These are phyloP conservation scores for Chloebia gouldiae DNA, from an alignment of 2,113 vertebrate species.

Conservation along the genomic window DNA sequence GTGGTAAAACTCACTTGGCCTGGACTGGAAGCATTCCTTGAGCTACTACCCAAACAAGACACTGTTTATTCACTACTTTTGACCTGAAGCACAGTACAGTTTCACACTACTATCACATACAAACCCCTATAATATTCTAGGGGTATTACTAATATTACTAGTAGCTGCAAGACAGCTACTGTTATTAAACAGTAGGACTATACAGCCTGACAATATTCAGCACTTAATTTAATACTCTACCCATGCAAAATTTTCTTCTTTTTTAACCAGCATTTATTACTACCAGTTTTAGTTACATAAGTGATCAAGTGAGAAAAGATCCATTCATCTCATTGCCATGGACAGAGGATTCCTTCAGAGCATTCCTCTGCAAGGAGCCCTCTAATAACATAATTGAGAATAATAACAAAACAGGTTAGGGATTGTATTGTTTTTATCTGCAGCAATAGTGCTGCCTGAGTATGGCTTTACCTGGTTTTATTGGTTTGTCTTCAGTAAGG, in stretches of 20 bases:
- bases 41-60: neutral
- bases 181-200: neutral
- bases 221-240: neutral
- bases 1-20: neutral
- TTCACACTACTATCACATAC: neutral
- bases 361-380: neutral
- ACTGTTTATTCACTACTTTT: neutral
- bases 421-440: neutral
- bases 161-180: neutral
- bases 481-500: constrained; percentile 73
- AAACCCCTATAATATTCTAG: neutral
- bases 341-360: neutral
- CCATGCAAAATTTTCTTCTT: neutral
- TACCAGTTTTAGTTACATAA: neutral
- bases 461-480: constrained; percentile 81
- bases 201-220: neutral
- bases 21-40: neutral
- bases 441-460: neutral
- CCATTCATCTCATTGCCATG: neutral
- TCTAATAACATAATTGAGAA: neutral
- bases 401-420: neutral
- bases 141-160: no score
- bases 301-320: neutral
- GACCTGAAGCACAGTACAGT: neutral
- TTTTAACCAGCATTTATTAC: neutral